These are phyloP conservation scores for Bombus difficillimus DNA, from an alignment of 1,140 invertebrate genomes.

Conservation along the genomic window DNA sequence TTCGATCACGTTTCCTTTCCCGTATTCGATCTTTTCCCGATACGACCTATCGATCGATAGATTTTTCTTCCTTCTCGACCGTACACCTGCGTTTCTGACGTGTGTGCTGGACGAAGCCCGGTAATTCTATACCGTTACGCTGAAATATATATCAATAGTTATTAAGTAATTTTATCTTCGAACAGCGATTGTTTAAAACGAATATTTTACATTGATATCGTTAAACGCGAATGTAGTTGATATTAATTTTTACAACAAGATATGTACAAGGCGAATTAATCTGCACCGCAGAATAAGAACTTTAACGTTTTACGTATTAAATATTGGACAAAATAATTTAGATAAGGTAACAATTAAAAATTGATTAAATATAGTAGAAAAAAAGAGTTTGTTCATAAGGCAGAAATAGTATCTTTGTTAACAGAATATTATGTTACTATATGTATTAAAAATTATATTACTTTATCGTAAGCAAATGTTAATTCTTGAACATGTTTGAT, in stretches of 20 bases:
- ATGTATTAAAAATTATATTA: neutral
- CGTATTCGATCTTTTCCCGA: constrained; percentile 38
- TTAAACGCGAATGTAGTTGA: neutral
- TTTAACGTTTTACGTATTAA: neutral
- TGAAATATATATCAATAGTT: neutral
- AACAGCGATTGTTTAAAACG: neutral
- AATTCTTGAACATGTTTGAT: neutral
- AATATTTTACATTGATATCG: neutral
- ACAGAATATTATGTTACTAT: neutral
- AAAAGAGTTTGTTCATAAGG: neutral
- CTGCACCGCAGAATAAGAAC: too few relatives aligned
- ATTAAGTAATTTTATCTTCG: neutral
- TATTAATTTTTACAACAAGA: neutral
- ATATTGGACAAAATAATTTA: neutral
- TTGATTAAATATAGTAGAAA: neutral
- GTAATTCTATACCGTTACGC: neutral
- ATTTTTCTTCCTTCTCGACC: constrained; percentile 10
- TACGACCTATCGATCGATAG: constrained; percentile 33
- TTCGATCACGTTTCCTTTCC: constrained; percentile 45
- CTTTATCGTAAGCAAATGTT: neutral
- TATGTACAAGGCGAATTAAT: neutral
- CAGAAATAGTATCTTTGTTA: neutral
- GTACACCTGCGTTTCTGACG: constrained; percentile 26
- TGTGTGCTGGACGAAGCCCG: neutral
- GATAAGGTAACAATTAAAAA: neutral